Percentiles rank a stretch among this genome's conserved stretches.
Conservation (phyloP, 1,140 invertebrate species). For the Heliconius congener region DNA sequence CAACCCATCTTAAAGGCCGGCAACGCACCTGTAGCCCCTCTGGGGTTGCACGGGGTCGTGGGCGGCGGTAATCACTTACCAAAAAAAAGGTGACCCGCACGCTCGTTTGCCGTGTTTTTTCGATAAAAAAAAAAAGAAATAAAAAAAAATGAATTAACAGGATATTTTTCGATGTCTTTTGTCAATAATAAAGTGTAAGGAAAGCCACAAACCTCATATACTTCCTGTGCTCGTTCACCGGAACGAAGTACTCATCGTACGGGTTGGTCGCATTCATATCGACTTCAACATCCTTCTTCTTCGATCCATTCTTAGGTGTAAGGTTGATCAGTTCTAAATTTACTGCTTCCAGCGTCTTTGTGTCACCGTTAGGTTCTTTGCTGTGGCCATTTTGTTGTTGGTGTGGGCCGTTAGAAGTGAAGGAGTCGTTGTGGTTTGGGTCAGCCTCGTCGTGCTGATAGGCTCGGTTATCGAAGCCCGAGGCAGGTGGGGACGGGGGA, state of each 20-base stretch:
- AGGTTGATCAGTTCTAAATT: constrained; percentile 90
- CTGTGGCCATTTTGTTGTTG: constrained; percentile 59
- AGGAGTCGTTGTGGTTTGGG: constrained; percentile 73
- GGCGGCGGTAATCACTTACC: no score
- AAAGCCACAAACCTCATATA: constrained; percentile 87
- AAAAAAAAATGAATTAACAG: background rate
- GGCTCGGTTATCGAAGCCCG: constrained; percentile 72
- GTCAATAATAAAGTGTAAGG: background rate
- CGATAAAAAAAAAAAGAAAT: no score
- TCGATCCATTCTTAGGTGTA: constrained; percentile 84
- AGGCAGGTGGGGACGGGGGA: constrained; percentile 65
- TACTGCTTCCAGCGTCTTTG: constrained; percentile 85
- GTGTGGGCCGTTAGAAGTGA: constrained; percentile 56
- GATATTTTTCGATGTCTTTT: constrained; percentile 7
- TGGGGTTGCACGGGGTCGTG: no score
- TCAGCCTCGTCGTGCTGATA: constrained; percentile 72
- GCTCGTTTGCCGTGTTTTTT: no score
- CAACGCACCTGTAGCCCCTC: no score
- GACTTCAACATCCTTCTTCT: constrained; percentile 87
- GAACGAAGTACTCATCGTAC: constrained; percentile 92
- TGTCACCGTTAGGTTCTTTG: constrained; percentile 67
- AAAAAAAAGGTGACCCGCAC: no score
- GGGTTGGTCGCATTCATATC: constrained; percentile 86
- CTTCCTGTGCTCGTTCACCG: constrained; percentile 91
- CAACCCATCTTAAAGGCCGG: no score